Evolutionary conservation across 2,888 invertebrate genomes (phyloP).

Genomic region (Sarcophaga rosellei): DNA sequence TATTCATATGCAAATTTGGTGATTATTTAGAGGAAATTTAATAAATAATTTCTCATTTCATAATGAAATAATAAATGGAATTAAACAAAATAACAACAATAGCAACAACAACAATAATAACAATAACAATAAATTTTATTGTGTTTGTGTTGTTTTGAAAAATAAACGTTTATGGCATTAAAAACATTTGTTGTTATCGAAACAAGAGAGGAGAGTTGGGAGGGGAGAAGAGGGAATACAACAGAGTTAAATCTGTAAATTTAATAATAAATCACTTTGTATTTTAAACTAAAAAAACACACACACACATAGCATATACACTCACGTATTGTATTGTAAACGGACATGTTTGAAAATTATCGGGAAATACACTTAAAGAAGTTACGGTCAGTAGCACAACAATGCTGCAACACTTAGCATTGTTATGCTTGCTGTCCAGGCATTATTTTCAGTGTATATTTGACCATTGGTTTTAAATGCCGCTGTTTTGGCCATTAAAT

Average conservation of each 20-base stretch:
- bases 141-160: neutral
- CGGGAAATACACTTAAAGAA: constrained; percentile 24
- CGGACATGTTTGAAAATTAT: neutral
- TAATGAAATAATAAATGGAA: constrained; percentile 45
- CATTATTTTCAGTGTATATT: constrained; percentile 11
- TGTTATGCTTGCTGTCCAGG: neutral
- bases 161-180: neutral
- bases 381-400: neutral
- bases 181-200: neutral
- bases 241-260: constrained; percentile 36
- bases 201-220: neutral
- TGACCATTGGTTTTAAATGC: neutral
- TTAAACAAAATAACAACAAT: constrained; percentile 5
- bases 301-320: neutral
- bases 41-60: constrained; percentile 52
- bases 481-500: constrained; percentile 33
- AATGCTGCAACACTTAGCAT: neutral
- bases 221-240: neutral
- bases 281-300: constrained; percentile 16
- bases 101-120: neutral
- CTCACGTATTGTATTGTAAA: neutral
- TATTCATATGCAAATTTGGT: constrained; percentile 54
- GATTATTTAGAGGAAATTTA: constrained; percentile 54
- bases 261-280: constrained; percentile 50
- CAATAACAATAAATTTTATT: neutral